phyloP scores from a whole-genome alignment of 1,140 invertebrate species.

The Eueides isabella region DNA sequence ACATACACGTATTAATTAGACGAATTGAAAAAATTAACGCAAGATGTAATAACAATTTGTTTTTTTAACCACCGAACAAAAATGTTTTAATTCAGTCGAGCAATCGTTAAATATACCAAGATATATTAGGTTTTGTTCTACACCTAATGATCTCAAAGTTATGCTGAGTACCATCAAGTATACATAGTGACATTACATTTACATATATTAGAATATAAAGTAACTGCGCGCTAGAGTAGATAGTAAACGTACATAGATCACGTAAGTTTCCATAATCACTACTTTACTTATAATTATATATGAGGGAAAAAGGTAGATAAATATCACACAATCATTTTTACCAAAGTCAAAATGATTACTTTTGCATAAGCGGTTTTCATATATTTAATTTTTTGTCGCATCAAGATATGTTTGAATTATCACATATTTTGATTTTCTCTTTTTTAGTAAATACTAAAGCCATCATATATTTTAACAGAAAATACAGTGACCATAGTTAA shows the following conservation, averaged over 20 bases:
- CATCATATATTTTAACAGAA: neutral
- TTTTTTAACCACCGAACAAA: too few relatives aligned
- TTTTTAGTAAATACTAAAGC: neutral
- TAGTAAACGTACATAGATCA: neutral
- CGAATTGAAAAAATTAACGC: neutral
- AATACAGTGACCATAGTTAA: neutral
- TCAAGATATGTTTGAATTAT: neutral
- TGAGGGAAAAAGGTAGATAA: neutral
- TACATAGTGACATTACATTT: neutral
- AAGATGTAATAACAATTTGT: too few relatives aligned
- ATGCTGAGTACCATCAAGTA: neutral
- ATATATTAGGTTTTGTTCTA: neutral
- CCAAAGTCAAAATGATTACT: neutral
- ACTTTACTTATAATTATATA: neutral
- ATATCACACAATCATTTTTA: neutral
- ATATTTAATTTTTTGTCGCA: too few relatives aligned
- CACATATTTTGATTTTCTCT: neutral
- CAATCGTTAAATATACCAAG: too few relatives aligned
- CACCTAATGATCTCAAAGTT: neutral
- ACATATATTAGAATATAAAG: neutral
- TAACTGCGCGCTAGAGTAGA: conserved; percentile 24
- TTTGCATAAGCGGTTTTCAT: too few relatives aligned
- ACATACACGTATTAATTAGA: conserved; percentile 6
- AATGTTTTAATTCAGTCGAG: too few relatives aligned
- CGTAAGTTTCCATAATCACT: neutral